Percentiles rank a stretch among this genome's conserved stretches.
Conservation (phyloP, 2,797 vertebrate species). For the Neosilurus mollespiculum region DNA sequence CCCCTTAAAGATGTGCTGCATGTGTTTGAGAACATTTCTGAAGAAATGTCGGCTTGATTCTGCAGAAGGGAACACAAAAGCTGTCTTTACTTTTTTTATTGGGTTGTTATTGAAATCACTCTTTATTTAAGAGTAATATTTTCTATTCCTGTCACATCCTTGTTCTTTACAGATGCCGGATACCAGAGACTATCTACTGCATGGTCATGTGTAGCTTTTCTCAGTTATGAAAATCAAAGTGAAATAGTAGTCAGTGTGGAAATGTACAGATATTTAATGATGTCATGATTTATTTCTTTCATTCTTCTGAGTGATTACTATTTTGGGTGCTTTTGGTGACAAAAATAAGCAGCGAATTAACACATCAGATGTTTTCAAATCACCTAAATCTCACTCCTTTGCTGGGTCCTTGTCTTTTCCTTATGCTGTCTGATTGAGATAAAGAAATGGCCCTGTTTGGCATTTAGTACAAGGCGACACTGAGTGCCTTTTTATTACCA, state of each 20-base stretch:
- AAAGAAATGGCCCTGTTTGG: conserved; percentile 8
- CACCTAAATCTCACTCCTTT: background rate
- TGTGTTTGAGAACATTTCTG: background rate
- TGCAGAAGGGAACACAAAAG: background rate
- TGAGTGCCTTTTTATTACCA: conserved; percentile 25
- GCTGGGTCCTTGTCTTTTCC: background rate
- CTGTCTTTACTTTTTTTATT: background rate
- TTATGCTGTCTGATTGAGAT: background rate
- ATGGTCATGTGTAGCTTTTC: background rate
- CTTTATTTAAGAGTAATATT: background rate
- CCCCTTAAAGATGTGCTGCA: background rate
- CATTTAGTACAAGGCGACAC: conserved; percentile 19
- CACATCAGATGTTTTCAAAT: background rate
- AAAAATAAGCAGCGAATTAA: background rate
- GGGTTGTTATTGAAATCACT: background rate
- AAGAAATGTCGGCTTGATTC: background rate
- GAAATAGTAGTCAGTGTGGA: background rate
- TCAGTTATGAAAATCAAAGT: background rate
- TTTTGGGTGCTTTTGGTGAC: background rate
- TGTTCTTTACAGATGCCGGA: background rate
- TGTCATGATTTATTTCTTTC: background rate
- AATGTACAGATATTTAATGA: background rate
- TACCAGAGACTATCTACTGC: too few species aligned
- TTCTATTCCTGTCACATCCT: background rate
- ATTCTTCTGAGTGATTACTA: background rate